Conservation (phyloP, 2,888 invertebrate genomes). For the Junonia oenone region DNA sequence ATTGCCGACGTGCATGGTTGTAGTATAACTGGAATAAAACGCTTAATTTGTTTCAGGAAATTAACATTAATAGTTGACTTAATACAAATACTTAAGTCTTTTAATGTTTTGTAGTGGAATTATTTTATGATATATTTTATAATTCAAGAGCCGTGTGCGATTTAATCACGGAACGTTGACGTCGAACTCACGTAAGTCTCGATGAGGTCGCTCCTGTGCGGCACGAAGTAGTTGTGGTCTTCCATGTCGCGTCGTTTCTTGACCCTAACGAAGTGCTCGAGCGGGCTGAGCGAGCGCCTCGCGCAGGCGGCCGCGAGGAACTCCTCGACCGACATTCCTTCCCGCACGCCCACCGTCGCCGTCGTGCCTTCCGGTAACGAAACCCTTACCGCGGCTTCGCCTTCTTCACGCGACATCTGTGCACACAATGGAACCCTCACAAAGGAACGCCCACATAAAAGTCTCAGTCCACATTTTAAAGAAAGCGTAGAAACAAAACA, state of each 20-base stretch:
- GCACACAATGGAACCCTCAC: constrained; percentile 16
- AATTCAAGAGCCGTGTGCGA: no score
- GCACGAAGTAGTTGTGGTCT: constrained; percentile 97
- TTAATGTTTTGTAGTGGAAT: no score
- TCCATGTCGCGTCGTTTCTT: constrained; percentile 97
- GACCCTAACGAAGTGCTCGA: constrained; percentile 97
- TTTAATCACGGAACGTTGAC: no score
- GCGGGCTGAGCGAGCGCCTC: constrained; percentile 93
- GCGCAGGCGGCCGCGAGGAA: constrained; percentile 95
- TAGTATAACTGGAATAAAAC: no score
- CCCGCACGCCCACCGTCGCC: constrained; percentile 91
- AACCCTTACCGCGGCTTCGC: constrained; percentile 93
- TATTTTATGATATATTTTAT: no score
- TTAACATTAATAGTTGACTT: no score
- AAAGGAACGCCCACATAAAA: constrained; percentile 19
- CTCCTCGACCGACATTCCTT: constrained; percentile 97
- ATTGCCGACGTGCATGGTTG: no score
- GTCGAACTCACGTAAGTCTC: constrained; percentile 97
- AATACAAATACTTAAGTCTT: no score
- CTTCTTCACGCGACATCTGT: constrained; percentile 92
- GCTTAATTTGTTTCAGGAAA: not conserved
- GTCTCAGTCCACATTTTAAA: constrained; percentile 18
- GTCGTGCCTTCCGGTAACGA: constrained; percentile 91
- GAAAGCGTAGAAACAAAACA: constrained; percentile 12
- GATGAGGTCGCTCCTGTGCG: constrained; percentile 95